Conservation (phyloP, 2,888 invertebrate species). For the Brachylomia viminalis region DNA sequence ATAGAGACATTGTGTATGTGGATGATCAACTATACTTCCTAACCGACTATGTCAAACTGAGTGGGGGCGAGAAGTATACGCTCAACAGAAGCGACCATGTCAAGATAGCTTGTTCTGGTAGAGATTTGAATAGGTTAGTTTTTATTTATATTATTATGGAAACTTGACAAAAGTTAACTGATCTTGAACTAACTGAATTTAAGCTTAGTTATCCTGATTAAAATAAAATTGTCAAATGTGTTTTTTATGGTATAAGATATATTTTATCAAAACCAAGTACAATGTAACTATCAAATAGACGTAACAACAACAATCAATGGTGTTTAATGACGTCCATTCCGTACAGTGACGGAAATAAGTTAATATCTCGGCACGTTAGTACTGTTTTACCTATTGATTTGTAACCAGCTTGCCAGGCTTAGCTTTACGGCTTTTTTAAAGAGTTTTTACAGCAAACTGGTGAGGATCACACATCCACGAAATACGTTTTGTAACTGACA, state of each 20-base stretch:
- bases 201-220: background rate
- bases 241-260: no score
- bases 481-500: background rate
- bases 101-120: conserved; percentile 91
- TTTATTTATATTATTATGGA: background rate
- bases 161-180: background rate
- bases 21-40: conserved; percentile 90
- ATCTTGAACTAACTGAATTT: background rate
- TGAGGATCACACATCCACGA: background rate
- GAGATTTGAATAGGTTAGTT: conserved; percentile 74
- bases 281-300: background rate
- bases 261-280: background rate
- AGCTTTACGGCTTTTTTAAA: background rate
- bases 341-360: background rate
- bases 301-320: background rate
- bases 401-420: background rate
- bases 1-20: conserved; percentile 93
- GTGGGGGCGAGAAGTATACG: conserved; percentile 90
- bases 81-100: conserved; percentile 93
- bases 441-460: no score
- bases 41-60: conserved; percentile 88
- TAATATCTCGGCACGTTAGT: background rate
- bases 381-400: background rate
- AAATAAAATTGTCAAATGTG: background rate
- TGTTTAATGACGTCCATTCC: background rate